Evolutionary conservation across 1,140 invertebrate species (phyloP), one percentile per base, ranked within the genome.

Genomic region (Lepidurus couesii): DNA sequence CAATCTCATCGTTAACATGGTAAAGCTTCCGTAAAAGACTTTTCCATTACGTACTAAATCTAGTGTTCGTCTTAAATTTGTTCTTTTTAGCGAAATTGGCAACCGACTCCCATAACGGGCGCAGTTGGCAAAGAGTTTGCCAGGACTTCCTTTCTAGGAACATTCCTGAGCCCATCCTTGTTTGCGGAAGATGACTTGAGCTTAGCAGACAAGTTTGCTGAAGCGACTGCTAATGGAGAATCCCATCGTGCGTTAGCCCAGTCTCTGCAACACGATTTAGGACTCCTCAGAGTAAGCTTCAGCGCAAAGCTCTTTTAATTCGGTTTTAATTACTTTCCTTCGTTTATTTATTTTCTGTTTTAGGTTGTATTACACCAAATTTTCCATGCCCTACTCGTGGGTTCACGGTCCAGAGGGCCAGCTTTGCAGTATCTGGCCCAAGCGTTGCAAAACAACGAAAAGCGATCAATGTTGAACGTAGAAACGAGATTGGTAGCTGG

Each of bases 131-230:
- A 92, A n/a, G 95, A 98, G 84, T 86, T 97, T 42, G 90, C 92
- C 1, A 89, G 90, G 77, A 90, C 91, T 5, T 93, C 94, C 44
- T 96, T 91, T 81, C 87, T 98, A 0, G 95, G 95, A 34, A 94
- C 95, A 0, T 98, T 98, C 84, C 86, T 98, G 42, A 90, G 90
- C 10, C 88, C 97, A 0, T 97, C 95, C 0, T 88, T 97, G 0
- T 97, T 98, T 84, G 94, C 93, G 44, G 95, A 98, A 84, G 96
- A 98, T 84, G 93, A 96, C 84, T 90, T 92, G 0, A 90, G 91
- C 81, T 89, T 95, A 11, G 92, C 91, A 0, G 89, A 89, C 79
- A 87, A 90, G 83, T 89, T 90, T 34, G 43, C 26, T 7, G 78
- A 74, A n/a, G 87, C 86, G 73, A 44, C 45, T 13, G 88, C 87